These are phyloP conservation scores for Colletes collaris DNA, from an alignment of 2,888 invertebrate genomes.

Conservation along the genomic window DNA sequence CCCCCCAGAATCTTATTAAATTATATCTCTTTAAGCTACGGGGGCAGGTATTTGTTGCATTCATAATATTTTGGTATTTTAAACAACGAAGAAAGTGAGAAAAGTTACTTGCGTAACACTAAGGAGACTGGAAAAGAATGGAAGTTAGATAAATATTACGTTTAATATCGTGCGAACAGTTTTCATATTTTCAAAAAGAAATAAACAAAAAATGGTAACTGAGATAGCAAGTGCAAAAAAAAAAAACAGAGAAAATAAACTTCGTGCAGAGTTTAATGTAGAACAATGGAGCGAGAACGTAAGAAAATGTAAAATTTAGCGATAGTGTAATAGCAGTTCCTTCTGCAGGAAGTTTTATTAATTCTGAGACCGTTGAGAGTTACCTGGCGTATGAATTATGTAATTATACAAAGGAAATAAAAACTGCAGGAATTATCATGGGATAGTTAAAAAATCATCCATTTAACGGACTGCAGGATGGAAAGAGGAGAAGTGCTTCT, in stretches of 20 bases:
- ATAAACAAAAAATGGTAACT: too few relatives aligned
- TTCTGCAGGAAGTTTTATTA: neutral
- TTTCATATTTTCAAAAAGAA: too few relatives aligned
- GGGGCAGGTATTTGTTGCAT: neutral
- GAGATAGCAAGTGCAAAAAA: too few relatives aligned
- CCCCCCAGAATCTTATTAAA: conserved; percentile 29
- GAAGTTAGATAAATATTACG: too few relatives aligned
- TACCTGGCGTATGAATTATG: too few relatives aligned
- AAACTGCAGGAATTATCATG: neutral
- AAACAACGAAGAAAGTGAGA: neutral
- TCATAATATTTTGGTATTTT: neutral
- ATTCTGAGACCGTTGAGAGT: neutral
- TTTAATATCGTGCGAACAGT: too few relatives aligned
- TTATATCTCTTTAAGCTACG: conserved; percentile 11
- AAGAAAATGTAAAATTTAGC: neutral
- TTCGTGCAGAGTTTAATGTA: neutral
- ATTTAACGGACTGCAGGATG: conserved; percentile 9
- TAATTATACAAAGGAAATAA: neutral
- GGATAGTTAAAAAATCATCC: conserved; percentile 37
- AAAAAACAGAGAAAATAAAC: neutral
- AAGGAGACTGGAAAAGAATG: too few relatives aligned
- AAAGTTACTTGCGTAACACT: too few relatives aligned
- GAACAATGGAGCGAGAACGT: neutral
- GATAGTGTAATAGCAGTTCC: neutral
- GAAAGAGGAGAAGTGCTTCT: conserved; percentile 30